phyloP scores from a whole-genome alignment of 2,113 vertebrate species.

The Limnothrissa miodon region DNA sequence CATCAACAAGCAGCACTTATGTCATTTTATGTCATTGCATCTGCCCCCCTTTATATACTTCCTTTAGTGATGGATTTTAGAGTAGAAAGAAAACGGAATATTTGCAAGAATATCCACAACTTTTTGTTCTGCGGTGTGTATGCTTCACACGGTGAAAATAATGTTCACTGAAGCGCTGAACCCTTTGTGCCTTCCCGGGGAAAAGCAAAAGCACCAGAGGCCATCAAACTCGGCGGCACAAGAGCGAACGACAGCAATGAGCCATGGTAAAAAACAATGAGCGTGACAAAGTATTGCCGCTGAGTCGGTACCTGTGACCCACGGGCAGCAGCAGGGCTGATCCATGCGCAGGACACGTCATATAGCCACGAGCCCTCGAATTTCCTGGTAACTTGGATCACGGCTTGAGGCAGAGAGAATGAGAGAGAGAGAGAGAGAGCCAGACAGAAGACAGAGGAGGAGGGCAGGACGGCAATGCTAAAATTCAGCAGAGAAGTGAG shows the following conservation, averaged over 20 bases:
- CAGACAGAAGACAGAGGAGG: constrained; percentile 35
- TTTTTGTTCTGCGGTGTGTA: neutral
- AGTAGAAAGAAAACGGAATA: neutral
- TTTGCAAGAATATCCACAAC: constrained; percentile 8
- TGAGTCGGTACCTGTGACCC: constrained; percentile 22
- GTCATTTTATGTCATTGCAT: neutral
- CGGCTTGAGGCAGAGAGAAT: constrained; percentile 20
- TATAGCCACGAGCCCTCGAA: neutral
- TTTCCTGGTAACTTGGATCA: neutral
- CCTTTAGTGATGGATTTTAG: constrained; percentile 2
- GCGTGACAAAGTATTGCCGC: constrained; percentile 8
- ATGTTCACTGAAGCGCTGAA: neutral
- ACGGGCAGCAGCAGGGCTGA: neutral
- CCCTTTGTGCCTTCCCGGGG: neutral
- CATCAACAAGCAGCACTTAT: neutral
- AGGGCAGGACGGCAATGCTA: constrained; percentile 7
- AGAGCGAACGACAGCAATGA: neutral
- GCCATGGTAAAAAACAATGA: constrained; percentile 8
- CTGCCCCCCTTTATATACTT: neutral
- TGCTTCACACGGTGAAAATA: neutral
- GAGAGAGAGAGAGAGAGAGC: constrained; percentile 29
- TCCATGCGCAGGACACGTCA: constrained; percentile 5
- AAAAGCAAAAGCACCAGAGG: constrained; percentile 4
- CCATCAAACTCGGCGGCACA: neutral
- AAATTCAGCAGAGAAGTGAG: neutral